Evolutionary conservation across 2,888 invertebrate species (phyloP), one percentile per base, ranked within the genome.

Genomic region (Lutraria lutraria): DNA sequence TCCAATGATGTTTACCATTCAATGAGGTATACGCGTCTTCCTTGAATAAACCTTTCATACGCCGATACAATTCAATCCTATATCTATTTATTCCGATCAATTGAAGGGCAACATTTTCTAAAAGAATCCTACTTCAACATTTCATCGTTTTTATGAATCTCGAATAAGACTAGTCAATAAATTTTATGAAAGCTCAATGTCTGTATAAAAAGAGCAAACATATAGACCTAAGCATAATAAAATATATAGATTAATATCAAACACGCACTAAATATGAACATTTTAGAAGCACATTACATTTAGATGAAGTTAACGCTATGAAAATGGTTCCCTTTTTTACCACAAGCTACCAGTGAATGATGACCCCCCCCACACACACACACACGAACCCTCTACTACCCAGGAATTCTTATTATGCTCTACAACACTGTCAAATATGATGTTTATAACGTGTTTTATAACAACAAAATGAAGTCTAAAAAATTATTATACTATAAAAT

Each of bases 21-120:
- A 68, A 25, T 68, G 10, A n/a, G 25, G 13, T 68, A 25, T 68
- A 68, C 12, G n/a, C 25, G 0, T 25, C 10, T 68, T 8, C 63
- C n/a, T 25, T 68, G 63, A 68, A 68, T 68, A n/a, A 3, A 6
- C 25, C 21, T 68, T 25, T 68, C 63, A n/a, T 68, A 25, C 21
- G n/a, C 21, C 21, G 60, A 21, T n/a, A n/a, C 63, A 25, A 25
- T 21, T 68, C 63, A 68, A 6, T 68, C 25, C 63, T 25, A 68
- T 68, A 68, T 25, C n/a, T 13, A 68, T 68, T 68, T 25, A 68
- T 68, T 10, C 63, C 12, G 8, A 68, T 68, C n/a, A 25, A 68
- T 25, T 68, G 25, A 68, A 68, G 63, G 63, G 25, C 63, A 68
- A 68, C 63, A 10, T n/a, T 68, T 68, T n/a, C n/a, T n/a, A 68